Percentiles rank a stretch among this genome's conserved stretches.
Evolutionary conservation across 2,888 invertebrate genomes (phyloP).

Genomic region (Caenorhabditis afra): DNA sequence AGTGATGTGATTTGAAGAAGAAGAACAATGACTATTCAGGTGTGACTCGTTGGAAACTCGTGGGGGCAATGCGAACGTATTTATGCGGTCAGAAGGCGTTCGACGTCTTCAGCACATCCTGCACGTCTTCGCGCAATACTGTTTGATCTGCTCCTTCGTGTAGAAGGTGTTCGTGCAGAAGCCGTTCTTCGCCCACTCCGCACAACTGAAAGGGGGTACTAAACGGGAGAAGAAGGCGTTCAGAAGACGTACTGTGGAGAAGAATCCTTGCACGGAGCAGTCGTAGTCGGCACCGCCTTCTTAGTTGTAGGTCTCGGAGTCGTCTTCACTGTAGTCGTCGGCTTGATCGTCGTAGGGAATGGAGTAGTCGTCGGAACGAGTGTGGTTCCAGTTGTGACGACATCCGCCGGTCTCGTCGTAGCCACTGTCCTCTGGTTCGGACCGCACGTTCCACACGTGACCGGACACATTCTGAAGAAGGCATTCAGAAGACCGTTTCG

Average conservation of each 20-base stretch:
- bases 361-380: not conserved
- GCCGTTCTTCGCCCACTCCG: slow-evolving; percentile 41
- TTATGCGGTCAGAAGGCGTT: not conserved
- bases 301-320: not conserved
- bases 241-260: slow-evolving; percentile 5
- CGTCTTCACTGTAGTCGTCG: not conserved
- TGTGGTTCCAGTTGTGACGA: not conserved
- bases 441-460: not conserved
- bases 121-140: slow-evolving; percentile 45
- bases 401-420: not conserved
- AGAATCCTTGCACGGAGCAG: slow-evolving; percentile 14
- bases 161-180: slow-evolving; percentile 50
- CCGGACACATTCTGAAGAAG: not conserved
- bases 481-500: too few species aligned
- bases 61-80: not conserved
- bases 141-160: slow-evolving; percentile 27
- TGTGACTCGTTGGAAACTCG: too few species aligned
- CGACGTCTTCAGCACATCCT: slow-evolving; percentile 18
- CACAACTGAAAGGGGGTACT: slow-evolving; percentile 43
- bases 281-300: not conserved
- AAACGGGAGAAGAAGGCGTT: too few species aligned
- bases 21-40: too few species aligned
- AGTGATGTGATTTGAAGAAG: too few species aligned
- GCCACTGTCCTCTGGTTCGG: not conserved
- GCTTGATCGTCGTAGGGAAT: not conserved